Conservation (phyloP, 1,140 invertebrate species). For the Habropoda laboriosa region DNA sequence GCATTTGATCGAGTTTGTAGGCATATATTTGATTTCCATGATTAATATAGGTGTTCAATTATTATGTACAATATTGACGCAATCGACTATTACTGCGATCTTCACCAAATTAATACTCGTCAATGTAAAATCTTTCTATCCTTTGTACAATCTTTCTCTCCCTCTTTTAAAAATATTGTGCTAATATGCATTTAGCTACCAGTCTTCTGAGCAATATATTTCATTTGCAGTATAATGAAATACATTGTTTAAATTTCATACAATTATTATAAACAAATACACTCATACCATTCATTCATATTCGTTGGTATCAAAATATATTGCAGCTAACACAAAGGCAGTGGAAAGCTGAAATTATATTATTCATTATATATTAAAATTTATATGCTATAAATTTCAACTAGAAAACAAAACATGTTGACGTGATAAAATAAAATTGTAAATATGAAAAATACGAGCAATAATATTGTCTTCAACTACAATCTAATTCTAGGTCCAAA, state of each 20-base stretch:
- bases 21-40: constrained; percentile 4
- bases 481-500: not conserved
- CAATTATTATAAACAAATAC: not conserved
- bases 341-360: not conserved
- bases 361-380: constrained; percentile 29
- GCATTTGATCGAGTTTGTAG: not conserved
- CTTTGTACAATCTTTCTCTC: not conserved
- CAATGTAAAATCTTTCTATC: not conserved
- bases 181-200: no score
- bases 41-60: not conserved
- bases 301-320: no score
- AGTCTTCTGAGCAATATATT: no score
- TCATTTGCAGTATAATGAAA: not conserved
- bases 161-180: no score
- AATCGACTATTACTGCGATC: not conserved
- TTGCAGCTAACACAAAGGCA: not conserved
- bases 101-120: not conserved
- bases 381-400: constrained; percentile 34
- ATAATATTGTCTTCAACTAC: not conserved
- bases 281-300: not conserved
- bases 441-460: not conserved
- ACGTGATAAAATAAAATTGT: not conserved
- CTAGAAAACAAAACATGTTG: constrained; percentile 35
- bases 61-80: not conserved
- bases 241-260: not conserved